phyloP scores from a whole-genome alignment of 2,113 vertebrate genomes.

The Crotophaga sulcirostris region DNA sequence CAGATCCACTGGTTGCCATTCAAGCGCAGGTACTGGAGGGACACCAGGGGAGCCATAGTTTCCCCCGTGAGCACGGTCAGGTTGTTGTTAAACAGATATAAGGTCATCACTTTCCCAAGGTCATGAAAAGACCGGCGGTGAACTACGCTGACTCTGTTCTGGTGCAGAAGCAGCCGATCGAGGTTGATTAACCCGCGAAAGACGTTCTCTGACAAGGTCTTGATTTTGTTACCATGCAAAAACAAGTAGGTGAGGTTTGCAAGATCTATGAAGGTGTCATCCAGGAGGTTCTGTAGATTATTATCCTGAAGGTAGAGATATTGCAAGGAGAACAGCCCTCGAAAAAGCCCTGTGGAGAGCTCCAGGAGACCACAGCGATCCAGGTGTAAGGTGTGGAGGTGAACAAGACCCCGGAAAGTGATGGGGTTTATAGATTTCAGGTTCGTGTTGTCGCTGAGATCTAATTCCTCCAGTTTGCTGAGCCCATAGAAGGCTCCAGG shows the following conservation, averaged over 20 bases:
- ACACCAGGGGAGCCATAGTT: conserved; percentile 85
- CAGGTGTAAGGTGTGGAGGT: conserved; percentile 92
- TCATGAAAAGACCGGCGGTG: conserved; percentile 88
- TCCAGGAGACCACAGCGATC: conserved; percentile 93
- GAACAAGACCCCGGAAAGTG: conserved; percentile 89
- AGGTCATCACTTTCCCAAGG: conserved; percentile 90
- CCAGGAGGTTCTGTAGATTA: conserved; percentile 85
- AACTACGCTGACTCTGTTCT: conserved; percentile 88
- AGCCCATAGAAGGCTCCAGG: conserved; percentile 89
- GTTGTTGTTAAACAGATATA: conserved; percentile 97
- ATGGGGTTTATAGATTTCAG: conserved; percentile 87
- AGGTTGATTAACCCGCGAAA: conserved; percentile 89
- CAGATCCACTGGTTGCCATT: conserved; percentile 98
- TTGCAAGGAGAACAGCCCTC: conserved; percentile 90
- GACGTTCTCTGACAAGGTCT: conserved; percentile 90
- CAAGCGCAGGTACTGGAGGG: conserved; percentile 93
- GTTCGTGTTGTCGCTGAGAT: conserved; percentile 94
- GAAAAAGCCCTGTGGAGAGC: conserved; percentile 88
- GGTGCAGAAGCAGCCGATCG: conserved; percentile 92
- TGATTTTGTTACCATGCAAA: conserved; percentile 95
- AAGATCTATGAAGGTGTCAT: conserved; percentile 92
- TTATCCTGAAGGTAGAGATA: conserved; percentile 98
- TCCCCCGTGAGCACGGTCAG: conserved; percentile 88
- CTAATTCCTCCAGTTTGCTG: conserved; percentile 91
- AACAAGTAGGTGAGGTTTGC: conserved; percentile 97